A percentile compares a stretch with the other conserved stretches of the same genome.
phyloP scores from a whole-genome alignment of 2,113 vertebrate genomes.

The Echinops telfairi region DNA sequence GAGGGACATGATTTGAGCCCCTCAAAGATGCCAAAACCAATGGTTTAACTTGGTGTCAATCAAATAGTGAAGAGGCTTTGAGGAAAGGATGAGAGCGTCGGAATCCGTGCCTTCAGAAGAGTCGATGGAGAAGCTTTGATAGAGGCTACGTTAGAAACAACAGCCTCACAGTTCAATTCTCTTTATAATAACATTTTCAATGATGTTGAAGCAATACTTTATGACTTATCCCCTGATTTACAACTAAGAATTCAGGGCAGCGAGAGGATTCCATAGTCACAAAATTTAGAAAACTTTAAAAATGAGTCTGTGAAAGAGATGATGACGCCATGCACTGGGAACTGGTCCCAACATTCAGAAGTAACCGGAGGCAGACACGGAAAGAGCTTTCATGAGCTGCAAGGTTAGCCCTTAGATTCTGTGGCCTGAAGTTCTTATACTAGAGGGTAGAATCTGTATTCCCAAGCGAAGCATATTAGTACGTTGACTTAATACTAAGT shows the following conservation, averaged over 20 bases:
- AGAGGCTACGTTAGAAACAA: no score
- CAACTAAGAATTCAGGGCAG: background rate
- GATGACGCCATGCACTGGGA: background rate
- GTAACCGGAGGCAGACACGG: conserved; percentile 11
- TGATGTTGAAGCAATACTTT: no score
- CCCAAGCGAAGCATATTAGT: background rate
- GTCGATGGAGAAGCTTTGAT: no score
- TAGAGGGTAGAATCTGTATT: background rate
- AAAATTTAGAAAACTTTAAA: conserved; percentile 22
- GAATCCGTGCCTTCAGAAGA: no score
- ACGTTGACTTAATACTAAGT: background rate
- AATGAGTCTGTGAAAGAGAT: background rate
- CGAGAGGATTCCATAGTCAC: background rate
- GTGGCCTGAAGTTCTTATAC: background rate
- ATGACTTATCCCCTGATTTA: background rate
- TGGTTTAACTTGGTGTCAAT: no score
- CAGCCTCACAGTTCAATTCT: no score
- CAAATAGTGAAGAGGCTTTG: no score
- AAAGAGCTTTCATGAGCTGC: conserved; percentile 31
- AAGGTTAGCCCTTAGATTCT: conserved; percentile 25
- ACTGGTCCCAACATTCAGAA: background rate
- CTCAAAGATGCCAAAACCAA: no score
- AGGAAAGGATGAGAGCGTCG: no score
- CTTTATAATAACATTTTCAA: no score
- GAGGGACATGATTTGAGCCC: no score